Conservation (phyloP, 2,797 vertebrate genomes). For the Miichthys miiuy region DNA sequence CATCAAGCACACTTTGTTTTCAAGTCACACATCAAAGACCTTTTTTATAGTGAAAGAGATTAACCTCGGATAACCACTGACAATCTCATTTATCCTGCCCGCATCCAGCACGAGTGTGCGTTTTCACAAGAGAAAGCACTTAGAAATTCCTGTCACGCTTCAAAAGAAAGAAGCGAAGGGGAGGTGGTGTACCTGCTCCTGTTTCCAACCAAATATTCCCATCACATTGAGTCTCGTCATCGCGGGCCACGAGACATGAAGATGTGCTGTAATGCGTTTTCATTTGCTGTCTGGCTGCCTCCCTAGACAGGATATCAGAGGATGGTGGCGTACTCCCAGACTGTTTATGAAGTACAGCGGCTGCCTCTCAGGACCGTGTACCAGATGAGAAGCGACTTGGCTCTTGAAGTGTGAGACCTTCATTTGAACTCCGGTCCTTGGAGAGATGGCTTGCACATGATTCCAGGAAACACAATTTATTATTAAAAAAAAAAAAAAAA, state of each 20-base stretch:
- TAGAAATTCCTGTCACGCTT: conserved; percentile 46
- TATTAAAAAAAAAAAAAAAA: not conserved
- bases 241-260: conserved; percentile 24
- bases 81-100: conserved; percentile 54
- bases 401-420: conserved; percentile 45
- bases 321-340: conserved; percentile 38
- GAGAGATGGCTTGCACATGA: conserved; percentile 40
- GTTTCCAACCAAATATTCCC: conserved; percentile 44
- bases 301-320: conserved; percentile 52
- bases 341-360: conserved; percentile 43
- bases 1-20: conserved; percentile 45
- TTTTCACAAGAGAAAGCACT: conserved; percentile 30
- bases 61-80: conserved; percentile 65
- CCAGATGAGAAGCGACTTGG: conserved; percentile 42
- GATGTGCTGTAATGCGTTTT: conserved; percentile 56
- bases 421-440: conserved; percentile 52
- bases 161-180: not conserved
- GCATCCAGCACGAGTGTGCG: conserved; percentile 16
- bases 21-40: conserved; percentile 53
- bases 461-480: conserved; percentile 39
- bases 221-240: conserved; percentile 36
- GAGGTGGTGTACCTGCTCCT: conserved; percentile 12
- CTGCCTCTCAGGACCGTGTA: conserved; percentile 37
- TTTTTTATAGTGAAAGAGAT: conserved; percentile 52
- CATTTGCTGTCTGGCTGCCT: conserved; percentile 53